Evolutionary conservation across 2,113 vertebrate genomes (phyloP).

Genomic region (Carassius gibelio): DNA sequence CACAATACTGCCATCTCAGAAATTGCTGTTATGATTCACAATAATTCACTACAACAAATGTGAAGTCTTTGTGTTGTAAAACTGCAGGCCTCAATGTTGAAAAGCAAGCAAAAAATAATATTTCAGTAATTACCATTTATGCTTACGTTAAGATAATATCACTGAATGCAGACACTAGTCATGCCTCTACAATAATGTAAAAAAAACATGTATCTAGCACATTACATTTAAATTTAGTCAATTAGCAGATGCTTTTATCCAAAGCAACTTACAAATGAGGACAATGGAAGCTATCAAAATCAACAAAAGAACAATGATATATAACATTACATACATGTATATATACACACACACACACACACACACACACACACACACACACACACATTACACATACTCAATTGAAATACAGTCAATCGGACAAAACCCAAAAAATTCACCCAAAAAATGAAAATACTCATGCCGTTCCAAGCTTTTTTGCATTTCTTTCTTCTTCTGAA

Average conservation of each 20-base stretch:
- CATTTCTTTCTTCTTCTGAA: too few relatives aligned
- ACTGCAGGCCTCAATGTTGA: neutral
- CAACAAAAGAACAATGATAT: too few relatives aligned
- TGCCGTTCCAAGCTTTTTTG: neutral
- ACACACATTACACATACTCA: too few relatives aligned
- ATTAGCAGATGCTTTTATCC: too few relatives aligned
- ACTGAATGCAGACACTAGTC: neutral
- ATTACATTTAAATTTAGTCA: neutral
- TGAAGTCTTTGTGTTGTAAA: neutral
- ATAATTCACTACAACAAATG: neutral
- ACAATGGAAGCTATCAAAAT: too few relatives aligned
- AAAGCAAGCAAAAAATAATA: neutral
- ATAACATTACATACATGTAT: too few relatives aligned
- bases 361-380: too few relatives aligned
- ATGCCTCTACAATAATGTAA: neutral
- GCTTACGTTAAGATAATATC: neutral
- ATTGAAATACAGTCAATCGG: too few relatives aligned
- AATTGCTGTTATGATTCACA: slow-evolving; percentile 34
- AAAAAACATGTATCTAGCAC: neutral
- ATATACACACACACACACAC: too few relatives aligned
- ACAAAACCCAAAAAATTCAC: neutral
- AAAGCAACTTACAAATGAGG: too few relatives aligned
- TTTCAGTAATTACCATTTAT: neutral
- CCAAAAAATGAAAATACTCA: neutral
- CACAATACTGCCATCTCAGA: slow-evolving; percentile 46